phyloP scores from a whole-genome alignment of 2,888 invertebrate species.

The Drosophila vallismaia region DNA sequence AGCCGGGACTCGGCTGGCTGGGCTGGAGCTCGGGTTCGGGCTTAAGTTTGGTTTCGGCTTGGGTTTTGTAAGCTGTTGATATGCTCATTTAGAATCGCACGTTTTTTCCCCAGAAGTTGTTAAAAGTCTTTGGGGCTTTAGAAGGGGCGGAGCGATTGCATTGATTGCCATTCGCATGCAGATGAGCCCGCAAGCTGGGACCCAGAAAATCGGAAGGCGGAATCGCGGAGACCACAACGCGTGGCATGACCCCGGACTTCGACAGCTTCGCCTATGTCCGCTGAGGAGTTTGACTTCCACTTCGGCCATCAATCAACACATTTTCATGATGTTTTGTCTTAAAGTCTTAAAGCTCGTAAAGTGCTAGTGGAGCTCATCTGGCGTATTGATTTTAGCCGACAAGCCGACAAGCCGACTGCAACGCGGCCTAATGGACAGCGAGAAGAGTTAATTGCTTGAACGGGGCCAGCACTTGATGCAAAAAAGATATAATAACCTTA shows the following conservation, averaged over 20 bases:
- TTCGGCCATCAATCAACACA: constrained; percentile 74
- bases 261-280: constrained; percentile 28
- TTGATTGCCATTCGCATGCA: constrained; percentile 53
- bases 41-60: constrained; percentile 20
- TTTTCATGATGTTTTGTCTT: constrained; percentile 63
- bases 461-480: constrained; percentile 59
- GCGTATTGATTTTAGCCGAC: constrained; percentile 64
- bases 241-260: constrained; percentile 63
- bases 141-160: constrained; percentile 36
- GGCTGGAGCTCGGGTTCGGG: constrained; percentile 29
- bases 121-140: constrained; percentile 43
- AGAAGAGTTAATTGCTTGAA: constrained; percentile 75
- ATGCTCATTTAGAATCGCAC: constrained; percentile 80
- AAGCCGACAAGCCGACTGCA: constrained; percentile 34
- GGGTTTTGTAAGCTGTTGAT: constrained; percentile 75
- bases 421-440: constrained; percentile 60
- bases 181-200: constrained; percentile 29
- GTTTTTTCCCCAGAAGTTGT: constrained; percentile 80
- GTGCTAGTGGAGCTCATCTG: constrained; percentile 52
- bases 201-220: background rate
- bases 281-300: constrained; percentile 39
- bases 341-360: constrained; percentile 47
- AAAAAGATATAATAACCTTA: too few relatives aligned
- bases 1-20: constrained; percentile 54
- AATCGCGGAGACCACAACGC: constrained; percentile 18